Base-by-base conservation (phyloP, 2,113 vertebrate species). In the Centropristis striata region DNA sequence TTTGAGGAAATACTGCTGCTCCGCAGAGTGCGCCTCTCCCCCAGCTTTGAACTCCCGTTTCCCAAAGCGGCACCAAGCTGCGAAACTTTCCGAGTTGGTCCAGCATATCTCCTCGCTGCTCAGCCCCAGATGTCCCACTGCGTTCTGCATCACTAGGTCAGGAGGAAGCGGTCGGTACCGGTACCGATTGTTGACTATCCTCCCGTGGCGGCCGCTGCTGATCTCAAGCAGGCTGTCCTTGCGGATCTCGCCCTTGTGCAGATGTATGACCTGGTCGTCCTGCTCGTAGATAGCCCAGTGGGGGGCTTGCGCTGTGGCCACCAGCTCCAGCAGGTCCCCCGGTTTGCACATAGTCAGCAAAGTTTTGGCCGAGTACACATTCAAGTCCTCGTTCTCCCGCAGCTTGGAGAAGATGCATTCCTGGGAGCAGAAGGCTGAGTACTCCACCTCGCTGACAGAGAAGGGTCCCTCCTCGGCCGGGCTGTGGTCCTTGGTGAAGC, bases 401-500 rank as follows among this genome's bases (percentile, higher is more conserved):
- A 98, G 96, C 94, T 99, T 99, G 95, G 98, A 98, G 91, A 99
- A 99, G 93, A 99, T 99, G 96, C 98, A 99, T 97, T 99, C 98
- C 95, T 98, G 98, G 85, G 97, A 96, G 85, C 97, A 96, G 91
- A 99, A 99, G 84, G 98, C 98, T 0, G 98, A 98, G 93, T 97
- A 98, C 93, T 99, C 97, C 76, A 97, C 94, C 92, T 99, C 98
- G 93, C 96, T 97, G 80, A 97, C 94, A 55, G 96, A 92, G 84
- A 97, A 94, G 78, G 95, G 96, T 50, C 94, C 93, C 75, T 94
- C 95, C 83, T 93, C 90, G 86, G 85, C 72, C n/a, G 96, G 95
- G 91, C 95, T 96, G 80, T 91, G 95, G 88, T 96, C 95, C 83
- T 96, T 95, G 89, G 93, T 93, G 91, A 96, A 98, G 94, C 96